Percentiles rank a stretch among this genome's conserved stretches.
phyloP scores from a whole-genome alignment of 1,140 invertebrate species.

The Pseudomyrmex dendroicus region DNA sequence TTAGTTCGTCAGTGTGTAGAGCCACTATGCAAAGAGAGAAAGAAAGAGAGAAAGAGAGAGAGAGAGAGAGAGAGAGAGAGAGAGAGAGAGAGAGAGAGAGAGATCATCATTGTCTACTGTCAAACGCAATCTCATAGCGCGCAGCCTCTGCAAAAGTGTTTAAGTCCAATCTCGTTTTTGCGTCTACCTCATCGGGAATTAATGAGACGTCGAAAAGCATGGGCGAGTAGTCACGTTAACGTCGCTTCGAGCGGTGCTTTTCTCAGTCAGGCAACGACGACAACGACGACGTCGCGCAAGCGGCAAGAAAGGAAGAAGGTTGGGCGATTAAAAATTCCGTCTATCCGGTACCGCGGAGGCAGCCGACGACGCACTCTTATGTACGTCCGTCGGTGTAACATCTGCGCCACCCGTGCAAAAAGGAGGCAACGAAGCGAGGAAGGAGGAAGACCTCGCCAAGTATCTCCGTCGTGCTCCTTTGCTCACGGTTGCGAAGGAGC shows the following conservation, averaged over 20 bases:
- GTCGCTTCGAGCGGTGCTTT: background rate
- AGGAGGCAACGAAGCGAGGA: constrained; percentile 68
- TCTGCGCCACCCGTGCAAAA: constrained; percentile 77
- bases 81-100: too few relatives aligned
- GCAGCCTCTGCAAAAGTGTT: background rate
- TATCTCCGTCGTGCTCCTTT: constrained; percentile 71
- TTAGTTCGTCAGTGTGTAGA: too few relatives aligned
- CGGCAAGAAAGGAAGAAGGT: constrained; percentile 14
- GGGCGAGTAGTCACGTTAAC: background rate
- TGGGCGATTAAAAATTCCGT: constrained; percentile 81
- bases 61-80: too few relatives aligned
- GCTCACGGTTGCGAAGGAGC: constrained; percentile 73
- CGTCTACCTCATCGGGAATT: constrained; percentile 7
- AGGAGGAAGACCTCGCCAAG: constrained; percentile 49
- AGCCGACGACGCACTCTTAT: constrained; percentile 51
- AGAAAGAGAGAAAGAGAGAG: too few relatives aligned
- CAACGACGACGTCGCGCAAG: background rate
- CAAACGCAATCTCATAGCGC: constrained; percentile 7
- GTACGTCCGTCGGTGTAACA: constrained; percentile 76
- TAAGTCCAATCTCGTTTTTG: background rate
- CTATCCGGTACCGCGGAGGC: constrained; percentile 63
- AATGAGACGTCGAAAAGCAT: constrained; percentile 13
- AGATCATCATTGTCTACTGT: background rate
- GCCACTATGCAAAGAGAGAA: too few relatives aligned
- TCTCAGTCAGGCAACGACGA: constrained; percentile 22